Evolutionary conservation across 2,888 invertebrate genomes (phyloP), one percentile per base, ranked within the genome.

Genomic region (Campoplex capitator): DNA sequence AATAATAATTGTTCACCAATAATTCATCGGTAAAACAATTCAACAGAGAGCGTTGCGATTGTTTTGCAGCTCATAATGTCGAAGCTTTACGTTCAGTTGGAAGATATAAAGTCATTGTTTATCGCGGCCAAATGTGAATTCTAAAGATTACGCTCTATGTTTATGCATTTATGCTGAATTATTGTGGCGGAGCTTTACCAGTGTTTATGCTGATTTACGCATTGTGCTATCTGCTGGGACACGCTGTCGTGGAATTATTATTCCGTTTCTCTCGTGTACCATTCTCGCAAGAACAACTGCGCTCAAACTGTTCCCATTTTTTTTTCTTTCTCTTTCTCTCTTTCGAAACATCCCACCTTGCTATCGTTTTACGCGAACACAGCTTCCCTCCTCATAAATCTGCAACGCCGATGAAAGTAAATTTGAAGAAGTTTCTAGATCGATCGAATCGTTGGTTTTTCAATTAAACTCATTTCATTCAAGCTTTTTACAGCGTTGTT

Each of bases 171-270:
- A 94, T 93, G 93, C 93, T 94, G 94, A 94, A 93, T 93, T 94
- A 94, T 94, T 93, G 93, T 93, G 90, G 92, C 89, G 90, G 90
- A 91, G 93, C 94, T 94, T 94, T 93, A 93, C 93, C 93, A 92
- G 93, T 94, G 93, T 94, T 94, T 93, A 94, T 94, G 93, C 94
- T 94, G 94, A 94, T 94, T 94, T 94, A 94, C 94, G 94, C 93
- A 93, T 94, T 94, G 93, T 94, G 93, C 93, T 93, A 93, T 94
- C 94, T 94, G 91, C 93, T 89, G 91, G 93, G 92, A 94, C 94
- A 94, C 94, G 93, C 93, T 93, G 94, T 94, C 92, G 92, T 89
- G 91, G 92, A 94, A 94, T 94, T 94, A 94, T 94, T 94, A 93
- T 94, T 94, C 93, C 89, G 88, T 88, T 87, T 85, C 89, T 88